Evolutionary conservation across 2,113 vertebrate species (phyloP).

Genomic region (Alaudala cheleensis): DNA sequence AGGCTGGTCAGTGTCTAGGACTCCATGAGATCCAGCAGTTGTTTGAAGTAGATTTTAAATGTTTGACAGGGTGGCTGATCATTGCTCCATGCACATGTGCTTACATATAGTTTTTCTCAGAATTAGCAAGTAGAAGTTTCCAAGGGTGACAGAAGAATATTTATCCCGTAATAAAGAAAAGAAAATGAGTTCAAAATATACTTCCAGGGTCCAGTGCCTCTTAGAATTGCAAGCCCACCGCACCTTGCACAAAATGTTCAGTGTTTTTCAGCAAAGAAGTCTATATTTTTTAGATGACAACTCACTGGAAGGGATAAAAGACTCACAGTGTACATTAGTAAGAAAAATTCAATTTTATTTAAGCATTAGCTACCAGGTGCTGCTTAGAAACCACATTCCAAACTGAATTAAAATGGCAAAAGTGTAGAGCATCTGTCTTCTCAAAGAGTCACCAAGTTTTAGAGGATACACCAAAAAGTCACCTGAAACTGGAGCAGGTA

Average conservation of each 20-base stretch:
- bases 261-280: background rate
- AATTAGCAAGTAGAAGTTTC: background rate
- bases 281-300: background rate
- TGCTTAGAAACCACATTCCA: slow-evolving; percentile 10
- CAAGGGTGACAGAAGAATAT: background rate
- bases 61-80: background rate
- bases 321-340: background rate
- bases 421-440: background rate
- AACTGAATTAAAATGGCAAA: slow-evolving; percentile 20
- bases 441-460: slow-evolving; percentile 23
- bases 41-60: background rate
- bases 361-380: background rate
- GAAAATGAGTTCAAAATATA: background rate
- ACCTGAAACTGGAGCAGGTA: slow-evolving; percentile 71
- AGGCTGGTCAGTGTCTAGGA: background rate
- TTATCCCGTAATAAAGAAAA: background rate
- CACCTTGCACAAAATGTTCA: background rate
- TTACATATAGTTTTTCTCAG: background rate
- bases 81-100: background rate
- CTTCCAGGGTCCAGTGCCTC: background rate
- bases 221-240: background rate
- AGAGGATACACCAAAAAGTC: slow-evolving; percentile 39
- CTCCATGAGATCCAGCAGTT: background rate
- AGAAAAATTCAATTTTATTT: slow-evolving; percentile 13
- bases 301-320: background rate